Conservation (phyloP, 2,888 invertebrate species). For the Nomada fabriciana region DNA sequence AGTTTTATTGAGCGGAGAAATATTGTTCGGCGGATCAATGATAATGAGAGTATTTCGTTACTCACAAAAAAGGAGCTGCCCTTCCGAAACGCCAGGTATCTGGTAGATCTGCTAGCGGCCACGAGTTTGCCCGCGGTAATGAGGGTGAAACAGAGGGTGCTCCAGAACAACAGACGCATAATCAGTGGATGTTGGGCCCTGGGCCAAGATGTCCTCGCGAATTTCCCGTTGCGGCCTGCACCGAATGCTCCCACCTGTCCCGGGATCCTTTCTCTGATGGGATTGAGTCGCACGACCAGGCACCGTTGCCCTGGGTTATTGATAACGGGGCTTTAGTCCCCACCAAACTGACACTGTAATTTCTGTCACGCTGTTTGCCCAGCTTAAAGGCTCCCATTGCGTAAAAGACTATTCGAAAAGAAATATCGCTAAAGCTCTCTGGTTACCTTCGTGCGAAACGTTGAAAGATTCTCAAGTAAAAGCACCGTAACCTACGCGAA, state of each 20-base stretch:
- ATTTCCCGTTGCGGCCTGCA: constrained; percentile 47
- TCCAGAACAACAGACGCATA: constrained; percentile 69
- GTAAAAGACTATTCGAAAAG: no score
- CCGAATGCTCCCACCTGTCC: constrained; percentile 22
- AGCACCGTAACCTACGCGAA: no score
- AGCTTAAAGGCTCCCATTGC: no score
- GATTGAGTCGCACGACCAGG: constrained; percentile 43
- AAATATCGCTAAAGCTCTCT: no score
- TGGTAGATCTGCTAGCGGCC: constrained; percentile 69
- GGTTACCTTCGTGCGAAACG: no score
- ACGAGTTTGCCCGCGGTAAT: constrained; percentile 49
- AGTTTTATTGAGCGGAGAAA: not conserved
- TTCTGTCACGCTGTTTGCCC: no score
- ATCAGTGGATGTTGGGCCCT: constrained; percentile 45
- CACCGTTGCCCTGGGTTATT: constrained; percentile 16
- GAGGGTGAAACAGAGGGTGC: constrained; percentile 66
- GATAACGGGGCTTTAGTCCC: constrained; percentile 52
- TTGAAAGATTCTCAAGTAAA: no score
- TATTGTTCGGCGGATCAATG: not conserved
- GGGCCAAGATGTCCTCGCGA: constrained; percentile 45
- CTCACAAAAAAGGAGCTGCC: constrained; percentile 83
- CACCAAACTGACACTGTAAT: not conserved
- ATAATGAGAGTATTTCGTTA: constrained; percentile 52
- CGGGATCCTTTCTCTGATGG: constrained; percentile 33
- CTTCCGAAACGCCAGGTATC: constrained; percentile 79